Percentiles rank a stretch among this genome's conserved stretches.
Evolutionary conservation across 2,113 vertebrate genomes (phyloP).

Genomic region (Entelurus aequoreus): DNA sequence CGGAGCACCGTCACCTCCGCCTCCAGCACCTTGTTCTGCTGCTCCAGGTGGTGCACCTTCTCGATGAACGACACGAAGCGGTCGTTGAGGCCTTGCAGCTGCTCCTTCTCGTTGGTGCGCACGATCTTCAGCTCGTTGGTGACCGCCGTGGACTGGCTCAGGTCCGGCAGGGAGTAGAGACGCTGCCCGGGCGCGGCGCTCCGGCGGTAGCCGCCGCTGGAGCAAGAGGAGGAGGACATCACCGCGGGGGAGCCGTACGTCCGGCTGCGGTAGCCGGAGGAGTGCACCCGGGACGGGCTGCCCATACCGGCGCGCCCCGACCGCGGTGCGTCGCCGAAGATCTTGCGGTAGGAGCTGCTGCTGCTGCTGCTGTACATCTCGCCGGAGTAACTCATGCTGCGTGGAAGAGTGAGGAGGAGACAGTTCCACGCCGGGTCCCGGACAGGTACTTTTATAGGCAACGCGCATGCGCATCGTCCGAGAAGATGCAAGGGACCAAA

Average conservation of each 20-base stretch:
- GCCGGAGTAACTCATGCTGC: conserved; percentile 70
- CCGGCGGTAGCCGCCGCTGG: conserved; percentile 56
- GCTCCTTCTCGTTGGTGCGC: conserved; percentile 81
- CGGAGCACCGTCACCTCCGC: conserved; percentile 73
- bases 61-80: conserved; percentile 81
- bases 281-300: conserved; percentile 63
- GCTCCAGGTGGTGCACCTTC: conserved; percentile 77
- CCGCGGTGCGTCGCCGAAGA: conserved; percentile 70
- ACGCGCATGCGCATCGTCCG: conserved; percentile 65
- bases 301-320: conserved; percentile 53
- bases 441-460: conserved; percentile 67
- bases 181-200: conserved; percentile 55
- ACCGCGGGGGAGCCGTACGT: conserved; percentile 50
- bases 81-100: conserved; percentile 80
- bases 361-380: conserved; percentile 58
- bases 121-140: conserved; percentile 80
- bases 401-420: conserved; percentile 32
- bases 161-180: conserved; percentile 61
- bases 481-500: conserved; percentile 45
- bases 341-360: conserved; percentile 74
- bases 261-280: conserved; percentile 65
- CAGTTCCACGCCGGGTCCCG: conserved; percentile 56
- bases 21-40: conserved; percentile 77
- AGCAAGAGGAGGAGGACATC: conserved; percentile 54
- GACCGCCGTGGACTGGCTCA: conserved; percentile 74